These are phyloP conservation scores for Eumerus sabulonum DNA, from an alignment of 2,888 invertebrate genomes.

Conservation along the genomic window DNA sequence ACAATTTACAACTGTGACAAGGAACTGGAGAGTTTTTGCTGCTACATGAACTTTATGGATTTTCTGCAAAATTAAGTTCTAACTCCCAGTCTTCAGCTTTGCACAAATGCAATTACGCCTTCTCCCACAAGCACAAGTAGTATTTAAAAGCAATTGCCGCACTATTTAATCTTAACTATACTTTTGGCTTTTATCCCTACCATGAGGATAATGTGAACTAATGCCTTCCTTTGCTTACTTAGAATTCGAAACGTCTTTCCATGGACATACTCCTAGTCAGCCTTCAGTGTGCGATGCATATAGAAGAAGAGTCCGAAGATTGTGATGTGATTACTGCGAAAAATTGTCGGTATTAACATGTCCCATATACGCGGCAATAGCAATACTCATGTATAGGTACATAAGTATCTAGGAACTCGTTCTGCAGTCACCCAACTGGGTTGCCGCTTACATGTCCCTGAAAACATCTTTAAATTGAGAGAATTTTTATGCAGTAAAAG, in stretches of 20 bases:
- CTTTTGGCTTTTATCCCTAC: neutral
- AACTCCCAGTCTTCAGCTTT: no score
- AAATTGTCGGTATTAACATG: conserved; percentile 37
- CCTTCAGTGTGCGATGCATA: no score
- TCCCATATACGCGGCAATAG: conserved; percentile 26
- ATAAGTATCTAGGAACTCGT: conserved; percentile 8
- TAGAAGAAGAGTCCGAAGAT: conserved; percentile 23
- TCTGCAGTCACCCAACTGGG: conserved; percentile 16
- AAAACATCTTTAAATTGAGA: conserved; percentile 21
- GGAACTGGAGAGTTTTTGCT: no score
- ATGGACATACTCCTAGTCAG: no score
- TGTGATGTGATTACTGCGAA: conserved; percentile 36
- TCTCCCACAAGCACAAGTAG: no score
- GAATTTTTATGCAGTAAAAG: conserved; percentile 27
- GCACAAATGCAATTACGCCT: no score
- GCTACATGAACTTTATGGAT: no score
- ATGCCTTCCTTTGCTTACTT: no score
- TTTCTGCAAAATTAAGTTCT: no score
- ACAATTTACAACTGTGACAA: no score
- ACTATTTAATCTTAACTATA: conserved; percentile 3
- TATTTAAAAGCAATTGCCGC: conserved; percentile 9
- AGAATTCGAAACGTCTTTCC: no score
- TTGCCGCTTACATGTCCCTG: conserved; percentile 24
- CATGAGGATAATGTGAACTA: conserved; percentile 10
- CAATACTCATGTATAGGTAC: conserved; percentile 1